phyloP scores from a whole-genome alignment of 2,797 vertebrate genomes.

The Megaceryle alcyon region DNA sequence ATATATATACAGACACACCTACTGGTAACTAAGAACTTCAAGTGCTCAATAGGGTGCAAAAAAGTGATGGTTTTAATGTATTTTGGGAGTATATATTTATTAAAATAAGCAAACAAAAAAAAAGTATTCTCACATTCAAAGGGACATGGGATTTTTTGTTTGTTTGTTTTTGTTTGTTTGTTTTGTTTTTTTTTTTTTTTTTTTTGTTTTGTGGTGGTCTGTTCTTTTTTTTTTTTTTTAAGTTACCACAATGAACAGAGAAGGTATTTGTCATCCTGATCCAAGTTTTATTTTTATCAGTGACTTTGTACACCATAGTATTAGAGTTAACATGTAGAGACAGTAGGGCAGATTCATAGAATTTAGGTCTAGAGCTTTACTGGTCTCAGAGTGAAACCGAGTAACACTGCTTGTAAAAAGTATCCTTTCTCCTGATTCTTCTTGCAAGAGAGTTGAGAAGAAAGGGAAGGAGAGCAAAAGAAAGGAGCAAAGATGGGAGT shows the following conservation, averaged over 20 bases:
- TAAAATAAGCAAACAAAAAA: background rate
- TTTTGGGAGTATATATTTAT: background rate
- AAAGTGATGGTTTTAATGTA: background rate
- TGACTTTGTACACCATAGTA: background rate
- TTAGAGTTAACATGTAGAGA: background rate
- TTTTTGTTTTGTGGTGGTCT: background rate
- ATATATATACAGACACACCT: background rate
- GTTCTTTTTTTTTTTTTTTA: background rate
- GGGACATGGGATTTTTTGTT: background rate
- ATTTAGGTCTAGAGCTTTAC: background rate
- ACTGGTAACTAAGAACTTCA: background rate
- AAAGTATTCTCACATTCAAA: background rate
- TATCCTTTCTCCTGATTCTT: background rate
- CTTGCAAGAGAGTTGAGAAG: background rate
- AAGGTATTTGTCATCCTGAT: background rate
- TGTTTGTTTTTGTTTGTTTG: background rate
- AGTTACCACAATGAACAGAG: background rate
- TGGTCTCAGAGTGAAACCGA: background rate
- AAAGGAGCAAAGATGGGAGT: background rate
- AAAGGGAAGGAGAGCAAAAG: background rate
- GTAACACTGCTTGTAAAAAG: too few species aligned
- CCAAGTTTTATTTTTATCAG: background rate
- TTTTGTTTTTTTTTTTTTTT: background rate
- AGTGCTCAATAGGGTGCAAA: background rate
- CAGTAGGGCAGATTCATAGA: too few species aligned